A percentile compares a stretch with the other conserved stretches of the same genome.
Conservation (phyloP, 2,888 invertebrate species). For the Dicyrtoma fusca region DNA sequence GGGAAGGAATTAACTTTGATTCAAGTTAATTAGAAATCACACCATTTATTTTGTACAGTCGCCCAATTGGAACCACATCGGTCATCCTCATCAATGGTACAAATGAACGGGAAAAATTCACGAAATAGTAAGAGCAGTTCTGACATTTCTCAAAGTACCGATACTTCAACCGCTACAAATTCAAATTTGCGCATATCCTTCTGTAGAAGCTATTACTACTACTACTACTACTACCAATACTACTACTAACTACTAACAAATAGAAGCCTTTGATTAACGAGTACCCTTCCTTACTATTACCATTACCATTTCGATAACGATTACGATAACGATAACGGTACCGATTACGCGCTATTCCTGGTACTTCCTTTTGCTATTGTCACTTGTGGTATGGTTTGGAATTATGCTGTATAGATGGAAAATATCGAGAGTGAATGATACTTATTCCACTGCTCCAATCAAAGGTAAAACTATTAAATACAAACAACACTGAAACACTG, state of each 20-base stretch:
- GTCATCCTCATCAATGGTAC: constrained; percentile 39
- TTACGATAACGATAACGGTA: too few relatives aligned
- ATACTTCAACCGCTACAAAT: too few relatives aligned
- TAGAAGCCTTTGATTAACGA: too few relatives aligned
- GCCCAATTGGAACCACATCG: constrained; percentile 7
- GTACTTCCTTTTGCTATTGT: constrained; percentile 1
- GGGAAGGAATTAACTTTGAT: too few relatives aligned
- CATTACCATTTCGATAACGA: too few relatives aligned
- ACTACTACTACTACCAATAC: not conserved
- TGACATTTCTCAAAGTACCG: not conserved
- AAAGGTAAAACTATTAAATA: constrained; percentile 13
- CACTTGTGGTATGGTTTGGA: constrained; percentile 12
- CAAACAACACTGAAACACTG: too few relatives aligned
- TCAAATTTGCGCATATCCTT: too few relatives aligned
- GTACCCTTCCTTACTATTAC: too few relatives aligned
- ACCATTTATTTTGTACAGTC: too few relatives aligned
- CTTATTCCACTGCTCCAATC: not conserved
- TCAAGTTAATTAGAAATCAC: too few relatives aligned
- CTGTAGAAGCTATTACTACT: not conserved
- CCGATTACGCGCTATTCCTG: not conserved
- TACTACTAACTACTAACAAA: too few relatives aligned
- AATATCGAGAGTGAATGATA: constrained; percentile 2
- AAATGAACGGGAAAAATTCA: constrained; percentile 40
- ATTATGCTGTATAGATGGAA: constrained; percentile 31
- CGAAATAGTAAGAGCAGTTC: constrained; percentile 37